Percentiles rank a stretch among this genome's conserved stretches.
phyloP scores from a whole-genome alignment of 2,113 vertebrate genomes.

The Etia nguti region DNA sequence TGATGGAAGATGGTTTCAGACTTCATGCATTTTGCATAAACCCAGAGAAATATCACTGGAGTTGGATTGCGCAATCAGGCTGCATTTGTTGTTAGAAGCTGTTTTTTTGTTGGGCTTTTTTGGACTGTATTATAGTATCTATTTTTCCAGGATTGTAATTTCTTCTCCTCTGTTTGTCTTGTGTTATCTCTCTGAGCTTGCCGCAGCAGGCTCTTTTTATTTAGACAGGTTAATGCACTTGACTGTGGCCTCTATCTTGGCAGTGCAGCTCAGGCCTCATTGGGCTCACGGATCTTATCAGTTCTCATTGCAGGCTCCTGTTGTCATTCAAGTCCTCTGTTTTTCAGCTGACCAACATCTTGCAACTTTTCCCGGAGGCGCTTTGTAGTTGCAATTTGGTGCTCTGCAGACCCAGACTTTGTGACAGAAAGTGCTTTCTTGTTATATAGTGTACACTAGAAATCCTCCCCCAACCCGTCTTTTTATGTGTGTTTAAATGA shows the following conservation, averaged over 20 bases:
- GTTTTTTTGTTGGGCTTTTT: background rate
- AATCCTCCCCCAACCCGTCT: background rate
- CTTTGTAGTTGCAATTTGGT: background rate
- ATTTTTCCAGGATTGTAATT: constrained; percentile 4
- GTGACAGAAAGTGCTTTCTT: background rate
- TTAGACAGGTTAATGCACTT: constrained; percentile 23
- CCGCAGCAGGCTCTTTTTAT: background rate
- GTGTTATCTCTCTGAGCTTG: constrained; percentile 22
- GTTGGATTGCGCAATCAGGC: background rate
- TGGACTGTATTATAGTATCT: background rate
- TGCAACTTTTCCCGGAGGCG: background rate
- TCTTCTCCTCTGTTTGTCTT: constrained; percentile 8
- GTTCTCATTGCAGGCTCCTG: background rate
- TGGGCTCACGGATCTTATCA: constrained; percentile 30
- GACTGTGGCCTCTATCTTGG: constrained; percentile 17
- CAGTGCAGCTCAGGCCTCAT: constrained; percentile 11
- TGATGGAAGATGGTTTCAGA: background rate
- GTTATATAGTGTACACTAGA: constrained; percentile 11
- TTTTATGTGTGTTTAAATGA: constrained; percentile 40
- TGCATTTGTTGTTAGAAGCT: background rate
- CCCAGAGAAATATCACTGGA: background rate
- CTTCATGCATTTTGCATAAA: background rate
- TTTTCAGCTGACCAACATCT: constrained; percentile 12
- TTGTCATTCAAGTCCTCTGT: constrained; percentile 27
- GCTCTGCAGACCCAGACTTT: background rate